These are phyloP conservation scores for Esox lucius DNA, from an alignment of 2,797 vertebrate species.

Conservation along the genomic window DNA sequence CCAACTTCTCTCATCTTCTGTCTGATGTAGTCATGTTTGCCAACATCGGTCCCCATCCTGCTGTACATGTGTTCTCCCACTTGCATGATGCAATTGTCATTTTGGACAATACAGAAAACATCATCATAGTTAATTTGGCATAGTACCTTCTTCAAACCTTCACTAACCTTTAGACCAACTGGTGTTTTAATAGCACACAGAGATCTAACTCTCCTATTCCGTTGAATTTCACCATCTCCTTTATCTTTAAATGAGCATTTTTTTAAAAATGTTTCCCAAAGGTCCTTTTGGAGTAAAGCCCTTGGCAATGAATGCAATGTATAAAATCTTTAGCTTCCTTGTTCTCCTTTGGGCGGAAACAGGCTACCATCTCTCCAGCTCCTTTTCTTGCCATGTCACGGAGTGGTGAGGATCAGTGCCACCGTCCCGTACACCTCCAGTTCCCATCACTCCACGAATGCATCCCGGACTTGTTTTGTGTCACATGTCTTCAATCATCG, in stretches of 20 bases:
- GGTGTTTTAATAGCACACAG: constrained; percentile 15
- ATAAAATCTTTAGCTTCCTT: constrained; percentile 3
- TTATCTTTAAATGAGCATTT: not conserved
- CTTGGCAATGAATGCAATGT: no score
- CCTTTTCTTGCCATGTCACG: constrained; percentile 10
- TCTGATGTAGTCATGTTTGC: constrained; percentile 17
- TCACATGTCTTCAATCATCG: no score
- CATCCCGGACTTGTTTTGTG: no score
- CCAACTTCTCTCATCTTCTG: constrained; percentile 22
- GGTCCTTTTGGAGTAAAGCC: constrained; percentile 9
- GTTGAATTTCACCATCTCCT: not conserved
- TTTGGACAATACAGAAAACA: not conserved
- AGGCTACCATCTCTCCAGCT: constrained; percentile 14
- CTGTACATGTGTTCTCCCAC: constrained; percentile 16
- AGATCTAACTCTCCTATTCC: not conserved
- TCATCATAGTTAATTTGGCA: constrained; percentile 17
- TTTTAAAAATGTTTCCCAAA: constrained; percentile 11
- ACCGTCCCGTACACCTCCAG: no score
- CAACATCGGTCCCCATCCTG: not conserved
- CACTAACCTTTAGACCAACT: constrained; percentile 14
- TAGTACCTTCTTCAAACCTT: constrained; percentile 14
- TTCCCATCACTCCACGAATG: no score
- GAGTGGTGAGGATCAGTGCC: no score
- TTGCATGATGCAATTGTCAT: constrained; percentile 16
- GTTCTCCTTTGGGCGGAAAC: constrained; percentile 7